Percentiles rank a stretch among this genome's conserved stretches.
Evolutionary conservation across 35 echinoderm and acorn worm species (phyloP).

Genomic region (Eucidaris tribuloides): DNA sequence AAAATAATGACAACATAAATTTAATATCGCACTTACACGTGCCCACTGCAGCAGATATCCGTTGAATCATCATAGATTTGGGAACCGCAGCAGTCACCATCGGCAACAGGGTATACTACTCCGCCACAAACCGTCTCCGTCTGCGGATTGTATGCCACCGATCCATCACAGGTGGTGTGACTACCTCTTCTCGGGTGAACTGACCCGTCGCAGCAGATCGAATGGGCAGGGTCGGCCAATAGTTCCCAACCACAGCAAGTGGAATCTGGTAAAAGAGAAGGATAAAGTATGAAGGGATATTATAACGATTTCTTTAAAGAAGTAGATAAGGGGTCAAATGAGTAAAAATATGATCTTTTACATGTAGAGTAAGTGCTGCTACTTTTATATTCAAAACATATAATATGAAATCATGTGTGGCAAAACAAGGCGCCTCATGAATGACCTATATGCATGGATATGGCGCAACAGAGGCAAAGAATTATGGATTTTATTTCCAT

Average conservation of each 20-base stretch:
- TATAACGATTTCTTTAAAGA: too few species aligned
- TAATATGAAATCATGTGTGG: too few species aligned
- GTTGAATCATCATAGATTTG: not conserved
- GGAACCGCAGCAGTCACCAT: conserved; percentile 42
- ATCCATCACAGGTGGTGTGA: conserved; percentile 38
- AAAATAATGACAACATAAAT: not conserved
- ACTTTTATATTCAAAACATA: too few species aligned
- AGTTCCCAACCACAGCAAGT: not conserved
- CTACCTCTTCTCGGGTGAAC: conserved; percentile 24
- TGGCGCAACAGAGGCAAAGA: too few species aligned
- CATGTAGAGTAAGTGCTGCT: too few species aligned
- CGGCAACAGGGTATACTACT: not conserved
- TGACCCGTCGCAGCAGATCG: conserved; percentile 55
- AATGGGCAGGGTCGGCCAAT: not conserved
- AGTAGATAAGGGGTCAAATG: too few species aligned
- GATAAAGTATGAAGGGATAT: too few species aligned
- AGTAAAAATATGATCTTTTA: too few species aligned
- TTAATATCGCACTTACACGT: conserved; percentile 34
- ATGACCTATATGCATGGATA: too few species aligned
- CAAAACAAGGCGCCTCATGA: too few species aligned
- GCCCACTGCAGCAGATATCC: conserved; percentile 52
- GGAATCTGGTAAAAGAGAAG: too few species aligned
- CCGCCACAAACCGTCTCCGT: conserved; percentile 56
- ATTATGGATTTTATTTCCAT: too few species aligned
- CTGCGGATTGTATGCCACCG: conserved; percentile 25